Conservation (phyloP, 1,140 invertebrate species). For the Drosophila orosa region DNA sequence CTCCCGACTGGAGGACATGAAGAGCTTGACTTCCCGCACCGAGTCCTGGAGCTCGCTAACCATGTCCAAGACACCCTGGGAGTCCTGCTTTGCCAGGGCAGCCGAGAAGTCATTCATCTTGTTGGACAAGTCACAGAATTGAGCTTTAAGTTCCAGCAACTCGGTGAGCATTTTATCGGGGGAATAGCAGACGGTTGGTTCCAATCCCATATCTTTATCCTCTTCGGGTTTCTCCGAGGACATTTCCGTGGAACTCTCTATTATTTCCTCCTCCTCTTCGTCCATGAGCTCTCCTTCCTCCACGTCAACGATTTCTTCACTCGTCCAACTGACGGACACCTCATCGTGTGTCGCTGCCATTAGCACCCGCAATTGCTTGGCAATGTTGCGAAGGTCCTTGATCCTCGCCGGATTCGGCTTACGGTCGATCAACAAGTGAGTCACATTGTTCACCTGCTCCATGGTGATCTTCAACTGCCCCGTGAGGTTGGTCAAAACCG, state of each 20-base stretch:
- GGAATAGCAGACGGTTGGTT: conserved; percentile 63
- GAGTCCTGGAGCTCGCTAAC: conserved; percentile 58
- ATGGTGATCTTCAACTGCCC: conserved; percentile 67
- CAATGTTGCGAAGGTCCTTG: conserved; percentile 48
- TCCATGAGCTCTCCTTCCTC: conserved; percentile 20
- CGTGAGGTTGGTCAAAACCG: conserved; percentile 28
- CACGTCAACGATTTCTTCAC: conserved; percentile 30
- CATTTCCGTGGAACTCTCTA: neutral
- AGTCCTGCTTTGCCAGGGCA: conserved; percentile 61
- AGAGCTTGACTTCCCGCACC: conserved; percentile 53
- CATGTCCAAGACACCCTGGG: conserved; percentile 46
- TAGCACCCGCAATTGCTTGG: conserved; percentile 55
- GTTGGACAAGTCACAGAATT: conserved; percentile 69
- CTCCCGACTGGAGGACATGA: conserved; percentile 33
- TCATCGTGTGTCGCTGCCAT: conserved; percentile 42
- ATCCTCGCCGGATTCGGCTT: conserved; percentile 53
- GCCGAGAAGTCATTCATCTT: conserved; percentile 71
- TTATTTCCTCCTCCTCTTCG: conserved; percentile 54
- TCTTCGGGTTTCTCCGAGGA: conserved; percentile 55
- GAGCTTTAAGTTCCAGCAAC: conserved; percentile 64
- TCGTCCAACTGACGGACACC: conserved; percentile 62
- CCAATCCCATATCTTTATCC: conserved; percentile 50
- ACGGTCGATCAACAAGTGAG: conserved; percentile 62
- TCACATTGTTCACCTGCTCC: conserved; percentile 71
- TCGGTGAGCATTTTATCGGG: conserved; percentile 68